Conservation (phyloP, 2,888 invertebrate species). For the Nomada flava region DNA sequence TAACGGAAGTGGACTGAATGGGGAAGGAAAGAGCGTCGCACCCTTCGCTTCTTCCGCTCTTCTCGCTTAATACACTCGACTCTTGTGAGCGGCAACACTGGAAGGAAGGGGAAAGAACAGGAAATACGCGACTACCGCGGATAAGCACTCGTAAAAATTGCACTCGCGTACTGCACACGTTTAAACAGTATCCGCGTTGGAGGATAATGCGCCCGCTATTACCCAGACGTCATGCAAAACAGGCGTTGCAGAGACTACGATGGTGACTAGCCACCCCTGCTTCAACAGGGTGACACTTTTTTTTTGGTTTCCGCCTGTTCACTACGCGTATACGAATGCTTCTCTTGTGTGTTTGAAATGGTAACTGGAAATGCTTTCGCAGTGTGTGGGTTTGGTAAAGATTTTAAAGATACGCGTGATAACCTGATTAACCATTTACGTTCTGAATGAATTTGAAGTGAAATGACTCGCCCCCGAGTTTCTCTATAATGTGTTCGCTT, state of each 20-base stretch:
- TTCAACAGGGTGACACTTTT: not conserved
- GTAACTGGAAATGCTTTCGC: not conserved
- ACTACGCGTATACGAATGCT: not conserved
- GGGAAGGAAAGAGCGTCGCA: constrained; percentile 57
- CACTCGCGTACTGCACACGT: constrained; percentile 42
- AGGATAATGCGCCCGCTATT: constrained; percentile 69
- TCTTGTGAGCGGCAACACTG: not conserved
- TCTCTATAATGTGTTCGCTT: too few relatives aligned
- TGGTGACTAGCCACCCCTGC: constrained; percentile 12
- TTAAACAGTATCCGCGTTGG: constrained; percentile 33
- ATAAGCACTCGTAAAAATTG: constrained; percentile 73
- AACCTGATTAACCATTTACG: not conserved
- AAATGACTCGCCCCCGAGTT: too few relatives aligned
- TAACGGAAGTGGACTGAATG: constrained; percentile 51
- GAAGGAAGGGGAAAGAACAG: constrained; percentile 30
- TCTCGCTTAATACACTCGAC: constrained; percentile 69
- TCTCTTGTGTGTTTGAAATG: too few relatives aligned
- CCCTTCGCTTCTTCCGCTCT: constrained; percentile 64
- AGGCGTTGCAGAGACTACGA: not conserved
- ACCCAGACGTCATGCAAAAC: constrained; percentile 34
- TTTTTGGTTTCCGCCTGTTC: not conserved
- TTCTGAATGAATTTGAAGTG: not conserved
- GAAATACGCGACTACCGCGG: constrained; percentile 71
- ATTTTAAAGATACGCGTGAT: not conserved
- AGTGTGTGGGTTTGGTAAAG: not conserved